These are phyloP conservation scores for Eupithecia exiguata DNA, from an alignment of 2,888 invertebrate species.

Conservation along the genomic window DNA sequence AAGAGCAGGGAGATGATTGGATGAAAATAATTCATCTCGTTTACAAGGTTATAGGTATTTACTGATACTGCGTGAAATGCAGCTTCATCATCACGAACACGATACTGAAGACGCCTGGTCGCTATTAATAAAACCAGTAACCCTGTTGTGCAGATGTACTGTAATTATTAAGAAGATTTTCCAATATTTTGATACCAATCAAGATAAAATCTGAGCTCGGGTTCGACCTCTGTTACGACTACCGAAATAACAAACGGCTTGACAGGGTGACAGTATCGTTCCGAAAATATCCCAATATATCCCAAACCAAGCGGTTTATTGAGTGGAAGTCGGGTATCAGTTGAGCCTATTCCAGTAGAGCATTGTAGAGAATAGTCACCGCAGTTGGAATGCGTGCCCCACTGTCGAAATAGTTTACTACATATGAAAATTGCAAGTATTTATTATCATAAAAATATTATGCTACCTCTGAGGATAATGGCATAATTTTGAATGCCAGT, in stretches of 20 bases:
- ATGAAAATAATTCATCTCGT: too few relatives aligned
- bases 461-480: too few relatives aligned
- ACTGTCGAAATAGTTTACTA: not conserved
- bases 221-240: not conserved
- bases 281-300: not conserved
- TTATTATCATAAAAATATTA: not conserved
- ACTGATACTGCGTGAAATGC: too few relatives aligned
- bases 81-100: too few relatives aligned
- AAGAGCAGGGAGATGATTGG: too few relatives aligned
- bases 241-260: not conserved
- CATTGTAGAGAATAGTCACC: not conserved
- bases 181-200: not conserved
- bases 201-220: constrained; percentile 1
- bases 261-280: not conserved
- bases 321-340: not conserved
- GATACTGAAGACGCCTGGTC: too few relatives aligned
- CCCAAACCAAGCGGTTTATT: not conserved
- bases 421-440: not conserved
- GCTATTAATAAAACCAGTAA: not conserved
- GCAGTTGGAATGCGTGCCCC: not conserved
- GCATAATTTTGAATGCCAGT: too few relatives aligned
- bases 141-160: not conserved
- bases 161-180: not conserved
- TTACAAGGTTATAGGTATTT: too few relatives aligned
- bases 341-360: not conserved